phyloP scores from a whole-genome alignment of 92 coral and sea anemone genomes.

The Porites evermanni region DNA sequence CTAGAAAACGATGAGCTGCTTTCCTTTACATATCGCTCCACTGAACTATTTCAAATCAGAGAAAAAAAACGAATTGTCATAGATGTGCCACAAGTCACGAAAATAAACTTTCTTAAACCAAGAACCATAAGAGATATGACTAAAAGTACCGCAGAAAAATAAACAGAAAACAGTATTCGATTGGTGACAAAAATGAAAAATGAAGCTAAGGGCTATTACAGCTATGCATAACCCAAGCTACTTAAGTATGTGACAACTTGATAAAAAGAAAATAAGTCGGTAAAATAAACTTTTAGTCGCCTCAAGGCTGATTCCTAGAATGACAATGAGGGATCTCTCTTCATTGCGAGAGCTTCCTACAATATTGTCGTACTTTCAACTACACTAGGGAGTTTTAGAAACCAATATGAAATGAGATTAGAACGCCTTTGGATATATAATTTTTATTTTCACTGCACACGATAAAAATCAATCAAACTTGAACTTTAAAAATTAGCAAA shows the following conservation, averaged over 20 bases:
- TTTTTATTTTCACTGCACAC: too few species aligned
- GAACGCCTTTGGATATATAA: background rate
- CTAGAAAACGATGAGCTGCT: constrained; percentile 6
- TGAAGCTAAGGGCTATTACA: background rate
- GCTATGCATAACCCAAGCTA: constrained; percentile 14
- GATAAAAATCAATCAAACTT: background rate
- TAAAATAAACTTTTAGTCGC: background rate
- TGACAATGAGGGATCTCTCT: background rate
- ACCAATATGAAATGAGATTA: background rate
- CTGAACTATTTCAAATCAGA: background rate
- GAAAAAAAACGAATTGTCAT: background rate
- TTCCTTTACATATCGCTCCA: constrained; percentile 1
- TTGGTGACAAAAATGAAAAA: background rate
- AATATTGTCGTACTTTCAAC: background rate
- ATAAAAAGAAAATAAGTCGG: background rate
- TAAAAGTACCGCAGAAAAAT: background rate
- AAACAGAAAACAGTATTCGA: background rate
- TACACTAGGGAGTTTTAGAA: background rate
- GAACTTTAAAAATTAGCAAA: background rate
- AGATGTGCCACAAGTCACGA: background rate
- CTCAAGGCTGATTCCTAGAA: background rate
- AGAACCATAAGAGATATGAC: background rate
- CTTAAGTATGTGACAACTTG: constrained; percentile 1
- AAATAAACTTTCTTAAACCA: background rate
- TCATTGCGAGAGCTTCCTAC: background rate